phyloP scores from a whole-genome alignment of 2,888 invertebrate genomes.

The Bombyx huttoni region DNA sequence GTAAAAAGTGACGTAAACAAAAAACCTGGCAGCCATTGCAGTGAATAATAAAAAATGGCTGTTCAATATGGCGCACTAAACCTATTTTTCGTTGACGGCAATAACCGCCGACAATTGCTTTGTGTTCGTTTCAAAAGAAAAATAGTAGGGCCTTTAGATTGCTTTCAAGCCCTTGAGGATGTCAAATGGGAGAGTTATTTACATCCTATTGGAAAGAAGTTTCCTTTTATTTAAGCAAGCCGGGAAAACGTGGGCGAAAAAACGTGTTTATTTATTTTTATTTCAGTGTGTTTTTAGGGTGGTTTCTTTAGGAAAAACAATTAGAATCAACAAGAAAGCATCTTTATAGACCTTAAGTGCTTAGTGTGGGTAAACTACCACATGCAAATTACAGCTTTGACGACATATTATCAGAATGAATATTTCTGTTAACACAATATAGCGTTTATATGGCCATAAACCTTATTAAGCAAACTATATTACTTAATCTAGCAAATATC shows the following conservation, averaged over 20 bases:
- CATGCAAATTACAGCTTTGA: no score
- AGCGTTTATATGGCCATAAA: no score
- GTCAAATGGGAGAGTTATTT: constrained; percentile 48
- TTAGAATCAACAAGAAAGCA: no score
- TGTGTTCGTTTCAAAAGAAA: constrained; percentile 48
- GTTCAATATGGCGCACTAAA: constrained; percentile 24
- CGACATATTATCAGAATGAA: no score
- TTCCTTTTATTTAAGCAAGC: constrained; percentile 29
- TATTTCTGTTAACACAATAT: no score
- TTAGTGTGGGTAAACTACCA: no score
- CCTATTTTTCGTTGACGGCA: constrained; percentile 38
- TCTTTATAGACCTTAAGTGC: no score
- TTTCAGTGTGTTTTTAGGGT: constrained; percentile 6
- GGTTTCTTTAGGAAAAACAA: no score
- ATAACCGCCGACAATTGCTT: constrained; percentile 53
- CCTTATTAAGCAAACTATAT: no score
- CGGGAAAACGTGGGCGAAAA: constrained; percentile 13
- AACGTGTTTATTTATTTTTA: constrained; percentile 19
- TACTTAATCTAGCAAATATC: no score
- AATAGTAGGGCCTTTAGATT: constrained; percentile 43
- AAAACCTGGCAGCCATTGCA: no score
- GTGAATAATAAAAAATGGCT: constrained; percentile 17
- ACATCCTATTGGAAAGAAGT: constrained; percentile 39
- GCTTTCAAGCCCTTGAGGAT: constrained; percentile 52
- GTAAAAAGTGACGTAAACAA: no score